phyloP scores from a whole-genome alignment of 2,888 invertebrate species.

The Chaetoderma sp. region DNA sequence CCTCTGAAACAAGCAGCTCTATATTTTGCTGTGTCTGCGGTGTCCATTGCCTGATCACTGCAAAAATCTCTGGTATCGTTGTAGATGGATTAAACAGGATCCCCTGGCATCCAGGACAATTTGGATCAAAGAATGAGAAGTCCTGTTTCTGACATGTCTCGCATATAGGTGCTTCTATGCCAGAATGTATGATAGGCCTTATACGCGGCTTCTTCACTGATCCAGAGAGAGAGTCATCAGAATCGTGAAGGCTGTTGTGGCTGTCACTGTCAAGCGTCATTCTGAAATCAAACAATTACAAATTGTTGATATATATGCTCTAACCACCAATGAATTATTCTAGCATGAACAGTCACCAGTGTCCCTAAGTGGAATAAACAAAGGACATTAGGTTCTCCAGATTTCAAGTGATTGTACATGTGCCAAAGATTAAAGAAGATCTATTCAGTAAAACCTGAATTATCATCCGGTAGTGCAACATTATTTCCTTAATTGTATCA shows the following conservation, averaged over 20 bases:
- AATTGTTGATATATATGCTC: too few relatives aligned
- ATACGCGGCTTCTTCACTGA: not conserved
- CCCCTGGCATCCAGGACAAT: conserved; percentile 69
- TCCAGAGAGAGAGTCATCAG: not conserved
- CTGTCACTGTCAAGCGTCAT: too few relatives aligned
- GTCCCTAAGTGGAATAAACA: too few relatives aligned
- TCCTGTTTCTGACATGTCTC: conserved; percentile 68
- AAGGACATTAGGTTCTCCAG: too few relatives aligned
- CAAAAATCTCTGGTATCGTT: conserved; percentile 71
- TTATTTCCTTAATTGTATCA: too few relatives aligned
- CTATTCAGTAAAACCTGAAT: too few relatives aligned
- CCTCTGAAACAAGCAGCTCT: conserved; percentile 69
- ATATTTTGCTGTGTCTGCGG: conserved; percentile 71
- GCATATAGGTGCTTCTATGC: conserved; percentile 71
- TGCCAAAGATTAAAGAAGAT: too few relatives aligned
- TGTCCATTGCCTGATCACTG: conserved; percentile 72
- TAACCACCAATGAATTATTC: not conserved
- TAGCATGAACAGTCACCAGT: too few relatives aligned
- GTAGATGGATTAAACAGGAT: conserved; percentile 63
- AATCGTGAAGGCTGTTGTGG: too few relatives aligned
- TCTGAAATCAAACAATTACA: too few relatives aligned
- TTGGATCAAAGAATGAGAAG: conserved; percentile 70
- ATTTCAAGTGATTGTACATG: too few relatives aligned
- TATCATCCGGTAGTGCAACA: too few relatives aligned
- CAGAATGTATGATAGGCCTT: conserved; percentile 67